Evolutionary conservation across 2,113 vertebrate species (phyloP), one percentile per base, ranked within the genome.

Genomic region (Sorex araneus): DNA sequence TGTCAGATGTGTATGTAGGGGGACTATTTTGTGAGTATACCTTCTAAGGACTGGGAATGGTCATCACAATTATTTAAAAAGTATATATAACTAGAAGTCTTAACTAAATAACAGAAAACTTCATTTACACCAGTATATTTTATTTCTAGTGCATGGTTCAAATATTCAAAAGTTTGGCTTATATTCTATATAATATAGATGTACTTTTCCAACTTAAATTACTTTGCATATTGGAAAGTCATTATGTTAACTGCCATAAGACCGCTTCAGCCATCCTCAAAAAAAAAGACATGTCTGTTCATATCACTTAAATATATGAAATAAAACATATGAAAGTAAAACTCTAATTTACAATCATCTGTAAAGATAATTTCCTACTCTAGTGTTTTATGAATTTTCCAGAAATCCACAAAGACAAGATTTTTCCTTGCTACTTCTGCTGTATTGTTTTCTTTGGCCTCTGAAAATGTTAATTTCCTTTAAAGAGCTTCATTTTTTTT

Each of bases 391-490:
- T 50, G 28, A 30, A 30, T 64, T 47, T 92, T 73, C 84, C 50
- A 67, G 66, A 94, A 92, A 63, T 78, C 43, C 64, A 57, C 43
- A 45, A 93, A 80, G 15, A 28, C 74, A 76, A 3, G 2, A 34
- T 75, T 85, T 67, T 7, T 25, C 4, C 50, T 12, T 54, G 23
- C 43, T 82, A 47, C 43, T 89, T 81, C 36, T 70, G 32, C 30
- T 67, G 0, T 81, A 45, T 11, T 85, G 8, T 54, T 82, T 81
- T 80, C 54, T 92, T 71, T 27, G 50, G 12, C 36, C 71, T 92
- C 36, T 85, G 82, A 74, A 92, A 87, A 81, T 88, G 36, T 45
- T 89, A 28, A 66, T 85, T 93, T 84, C 57, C 32, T 83, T 95
- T 75, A 69, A 77, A 84, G 63, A 84, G 21, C 25, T 63, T 77